A percentile compares a stretch with the other conserved stretches of the same genome.
Conservation (phyloP, 2,113 vertebrate genomes). For the Tylochromis polylepis region DNA sequence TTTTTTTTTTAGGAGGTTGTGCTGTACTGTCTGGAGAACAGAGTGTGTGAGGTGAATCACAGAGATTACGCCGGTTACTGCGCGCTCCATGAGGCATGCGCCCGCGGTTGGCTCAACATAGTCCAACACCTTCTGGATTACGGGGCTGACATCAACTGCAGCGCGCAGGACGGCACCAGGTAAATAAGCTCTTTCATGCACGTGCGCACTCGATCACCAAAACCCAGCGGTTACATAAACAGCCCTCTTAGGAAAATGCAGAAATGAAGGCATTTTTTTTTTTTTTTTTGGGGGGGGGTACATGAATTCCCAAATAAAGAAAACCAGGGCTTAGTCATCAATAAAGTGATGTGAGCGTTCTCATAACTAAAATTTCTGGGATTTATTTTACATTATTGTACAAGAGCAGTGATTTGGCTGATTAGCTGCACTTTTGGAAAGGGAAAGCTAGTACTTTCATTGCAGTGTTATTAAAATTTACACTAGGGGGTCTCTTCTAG, state of each 20-base stretch:
- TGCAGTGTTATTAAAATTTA: slow-evolving; percentile 12
- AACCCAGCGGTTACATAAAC: not conserved
- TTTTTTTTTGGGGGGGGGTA: not conserved
- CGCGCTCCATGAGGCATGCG: slow-evolving; percentile 92
- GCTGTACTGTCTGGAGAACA: slow-evolving; percentile 91
- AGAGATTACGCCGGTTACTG: slow-evolving; percentile 94
- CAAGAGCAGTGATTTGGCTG: slow-evolving; percentile 6
- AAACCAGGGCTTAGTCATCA: not conserved
- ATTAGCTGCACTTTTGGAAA: slow-evolving; percentile 7
- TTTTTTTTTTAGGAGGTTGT: slow-evolving; percentile 83
- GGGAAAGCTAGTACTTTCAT: not conserved
- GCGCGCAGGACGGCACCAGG: slow-evolving; percentile 95
- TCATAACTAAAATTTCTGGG: not conserved
- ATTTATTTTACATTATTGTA: not conserved
- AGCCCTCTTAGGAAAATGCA: not conserved
- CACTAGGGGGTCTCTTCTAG: slow-evolving; percentile 19
- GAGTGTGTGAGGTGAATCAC: slow-evolving; percentile 93
- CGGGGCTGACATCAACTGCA: slow-evolving; percentile 94
- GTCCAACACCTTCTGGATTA: slow-evolving; percentile 91
- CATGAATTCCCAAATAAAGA: not conserved
- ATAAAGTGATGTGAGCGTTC: not conserved
- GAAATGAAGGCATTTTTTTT: not conserved
- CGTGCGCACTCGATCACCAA: not conserved
- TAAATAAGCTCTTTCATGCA: slow-evolving; percentile 23
- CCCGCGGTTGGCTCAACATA: slow-evolving; percentile 89